Conservation (phyloP, 2,113 vertebrate species). For the Chionomys nivalis region DNA sequence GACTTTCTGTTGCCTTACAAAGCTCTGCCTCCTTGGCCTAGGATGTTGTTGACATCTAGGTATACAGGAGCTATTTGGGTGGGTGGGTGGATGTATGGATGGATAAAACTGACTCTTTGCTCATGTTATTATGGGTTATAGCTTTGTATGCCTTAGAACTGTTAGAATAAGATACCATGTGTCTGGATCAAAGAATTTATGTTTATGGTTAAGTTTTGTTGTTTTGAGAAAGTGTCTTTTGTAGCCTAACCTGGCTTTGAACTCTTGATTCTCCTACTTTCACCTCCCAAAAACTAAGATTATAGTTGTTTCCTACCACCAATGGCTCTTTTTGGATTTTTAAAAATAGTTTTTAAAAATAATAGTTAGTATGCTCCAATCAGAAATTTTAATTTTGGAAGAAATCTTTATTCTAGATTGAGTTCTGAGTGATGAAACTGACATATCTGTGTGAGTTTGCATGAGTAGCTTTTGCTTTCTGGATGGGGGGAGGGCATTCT, state of each 20-base stretch:
- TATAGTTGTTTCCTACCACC: background rate
- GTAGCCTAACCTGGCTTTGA: background rate
- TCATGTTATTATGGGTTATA: slow-evolving; percentile 12
- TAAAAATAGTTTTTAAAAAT: slow-evolving; percentile 1
- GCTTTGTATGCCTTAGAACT: slow-evolving; percentile 13
- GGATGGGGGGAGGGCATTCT: background rate
- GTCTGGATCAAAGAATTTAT: slow-evolving; percentile 42
- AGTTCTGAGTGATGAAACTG: slow-evolving; percentile 37
- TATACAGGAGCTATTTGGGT: background rate
- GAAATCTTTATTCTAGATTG: slow-evolving; percentile 17
- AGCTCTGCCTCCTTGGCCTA: background rate
- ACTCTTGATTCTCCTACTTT: background rate
- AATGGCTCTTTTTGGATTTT: background rate
- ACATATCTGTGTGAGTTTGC: background rate
- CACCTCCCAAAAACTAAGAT: background rate
- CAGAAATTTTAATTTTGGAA: slow-evolving; percentile 49
- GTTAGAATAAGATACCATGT: slow-evolving; percentile 36
- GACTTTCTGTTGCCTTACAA: background rate
- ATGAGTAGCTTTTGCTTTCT: background rate
- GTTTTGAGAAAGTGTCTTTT: background rate
- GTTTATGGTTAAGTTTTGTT: slow-evolving; percentile 26
- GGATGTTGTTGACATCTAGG: background rate
- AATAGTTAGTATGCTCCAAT: background rate
- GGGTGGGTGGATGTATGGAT: background rate
- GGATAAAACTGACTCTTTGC: slow-evolving; percentile 35